A percentile compares a stretch with the other conserved stretches of the same genome.
Evolutionary conservation across 2,888 invertebrate species (phyloP).

Genomic region (Clunio marinus): DNA sequence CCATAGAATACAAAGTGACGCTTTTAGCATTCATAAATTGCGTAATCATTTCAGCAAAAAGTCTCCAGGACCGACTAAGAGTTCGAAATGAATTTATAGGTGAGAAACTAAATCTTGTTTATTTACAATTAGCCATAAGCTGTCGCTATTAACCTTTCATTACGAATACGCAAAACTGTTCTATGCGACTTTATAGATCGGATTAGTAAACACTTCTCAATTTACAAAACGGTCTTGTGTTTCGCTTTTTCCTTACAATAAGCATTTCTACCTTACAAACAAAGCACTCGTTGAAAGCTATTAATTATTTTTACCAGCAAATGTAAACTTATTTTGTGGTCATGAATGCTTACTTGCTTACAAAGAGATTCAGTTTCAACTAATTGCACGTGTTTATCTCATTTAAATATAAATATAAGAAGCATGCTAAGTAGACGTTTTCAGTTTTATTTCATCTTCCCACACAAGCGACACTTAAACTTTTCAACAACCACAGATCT

Average conservation of each 20-base stretch:
- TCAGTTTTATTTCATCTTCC: no score
- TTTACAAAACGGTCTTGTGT: not conserved
- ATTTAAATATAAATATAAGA: no score
- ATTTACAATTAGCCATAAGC: not conserved
- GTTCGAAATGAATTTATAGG: slow-evolving; percentile 94
- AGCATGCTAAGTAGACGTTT: no score
- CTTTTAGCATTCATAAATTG: slow-evolving; percentile 93
- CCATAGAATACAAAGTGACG: slow-evolving; percentile 85
- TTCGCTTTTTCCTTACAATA: no score
- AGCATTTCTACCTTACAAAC: not conserved
- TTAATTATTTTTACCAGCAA: slow-evolving; percentile 5
- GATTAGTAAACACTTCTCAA: not conserved
- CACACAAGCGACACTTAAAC: no score
- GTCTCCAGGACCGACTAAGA: slow-evolving; percentile 78
- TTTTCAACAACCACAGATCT: no score
- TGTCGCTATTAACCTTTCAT: slow-evolving; percentile 4
- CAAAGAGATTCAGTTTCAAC: no score
- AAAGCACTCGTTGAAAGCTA: no score
- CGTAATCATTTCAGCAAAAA: slow-evolving; percentile 84
- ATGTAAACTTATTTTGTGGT: not conserved
- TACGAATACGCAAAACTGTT: not conserved
- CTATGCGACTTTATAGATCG: not conserved
- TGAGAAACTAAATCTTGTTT: slow-evolving; percentile 57
- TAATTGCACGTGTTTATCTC: slow-evolving; percentile 5
- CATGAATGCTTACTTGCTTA: not conserved